A percentile compares a stretch with the other conserved stretches of the same genome.
phyloP scores from a whole-genome alignment of 2,888 invertebrate species.

The Dasypogon diadema region DNA sequence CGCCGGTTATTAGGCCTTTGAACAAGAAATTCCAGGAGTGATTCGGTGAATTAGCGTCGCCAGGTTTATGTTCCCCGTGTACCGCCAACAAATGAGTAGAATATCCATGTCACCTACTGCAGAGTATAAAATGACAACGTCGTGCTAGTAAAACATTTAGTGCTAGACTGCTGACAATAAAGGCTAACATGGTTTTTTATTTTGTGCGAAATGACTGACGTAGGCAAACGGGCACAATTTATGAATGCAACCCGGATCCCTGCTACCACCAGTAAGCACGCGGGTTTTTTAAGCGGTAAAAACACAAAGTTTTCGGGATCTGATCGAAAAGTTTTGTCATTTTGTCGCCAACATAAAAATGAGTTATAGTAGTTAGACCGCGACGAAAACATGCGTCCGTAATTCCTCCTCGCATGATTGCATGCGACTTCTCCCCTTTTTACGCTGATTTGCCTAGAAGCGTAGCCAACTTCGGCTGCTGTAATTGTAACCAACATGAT shows the following conservation, averaged over 20 bases:
- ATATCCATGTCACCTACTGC: not conserved
- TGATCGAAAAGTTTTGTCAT: slow-evolving; percentile 44
- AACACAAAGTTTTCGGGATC: slow-evolving; percentile 15
- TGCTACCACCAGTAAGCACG: not conserved
- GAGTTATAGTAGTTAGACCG: slow-evolving; percentile 40
- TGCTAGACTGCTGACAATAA: not conserved
- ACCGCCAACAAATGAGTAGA: not conserved
- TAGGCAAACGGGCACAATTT: not conserved
- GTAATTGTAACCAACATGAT: slow-evolving; percentile 48
- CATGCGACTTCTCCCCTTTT: slow-evolving; percentile 49
- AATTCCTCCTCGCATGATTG: slow-evolving; percentile 50
- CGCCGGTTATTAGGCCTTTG: slow-evolving; percentile 39
- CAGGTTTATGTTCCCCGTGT: not conserved
- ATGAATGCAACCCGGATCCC: not conserved
- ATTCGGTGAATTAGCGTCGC: not conserved
- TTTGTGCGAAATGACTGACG: not conserved
- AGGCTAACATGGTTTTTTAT: not conserved
- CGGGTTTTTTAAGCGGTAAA: not conserved
- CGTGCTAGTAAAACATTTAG: slow-evolving; percentile 28
- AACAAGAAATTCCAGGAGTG: slow-evolving; percentile 23
- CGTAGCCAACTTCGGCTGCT: slow-evolving; percentile 15
- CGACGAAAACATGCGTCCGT: slow-evolving; percentile 47
- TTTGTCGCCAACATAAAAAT: slow-evolving; percentile 48
- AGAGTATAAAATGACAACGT: not conserved
- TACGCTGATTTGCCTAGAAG: slow-evolving; percentile 33